Evolutionary conservation across 2,888 invertebrate genomes (phyloP), one percentile per base, ranked within the genome.

Genomic region (Harmothoe impar): DNA sequence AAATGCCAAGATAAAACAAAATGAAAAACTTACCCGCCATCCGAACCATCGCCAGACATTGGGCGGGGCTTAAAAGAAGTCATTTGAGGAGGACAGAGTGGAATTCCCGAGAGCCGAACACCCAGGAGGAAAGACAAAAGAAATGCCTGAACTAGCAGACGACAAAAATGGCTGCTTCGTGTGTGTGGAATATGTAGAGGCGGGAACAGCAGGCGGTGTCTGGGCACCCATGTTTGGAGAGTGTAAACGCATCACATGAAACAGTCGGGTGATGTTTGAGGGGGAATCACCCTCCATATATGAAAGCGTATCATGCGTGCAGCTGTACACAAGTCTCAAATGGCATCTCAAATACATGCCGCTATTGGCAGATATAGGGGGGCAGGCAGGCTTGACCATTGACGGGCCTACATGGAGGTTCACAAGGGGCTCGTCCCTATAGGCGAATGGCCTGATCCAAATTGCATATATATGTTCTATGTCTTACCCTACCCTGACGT

Each of bases 401-500:
- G 20, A 17, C 25, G 23, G 84, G 84, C 12, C 33, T 10, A 25
- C 17, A 52, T 7, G 35, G 35, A 29, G 84, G 84, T 3, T 84
- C 17, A 25, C 17, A 52, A 43, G 35, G 35, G 25, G 17, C 20
- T 86, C 52, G 86, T 86, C 33, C 29, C 15, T 43, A 43, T 54
- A 31, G 29, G 86, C 86, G 33, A 84, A 86, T 56, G 54, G 29
- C 56, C n/a, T 86, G 52, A 86, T 23, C 86, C 86, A 52, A n/a
- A 86, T 54, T 52, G 56, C 25, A 86, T 86, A 86, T 86, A 86
- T 86, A 29, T 86, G 86, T 54, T 86, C 56, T 54, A 54, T 86
- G 86, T 86, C 86, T 86, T 86, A 86, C 86, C 56, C 52, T 56
- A 54, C 33, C 86, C 86, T 29, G 86, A 86, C 54, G 86, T 56